Conservation (phyloP, 1,140 invertebrate genomes). For the Colletes gigas region DNA sequence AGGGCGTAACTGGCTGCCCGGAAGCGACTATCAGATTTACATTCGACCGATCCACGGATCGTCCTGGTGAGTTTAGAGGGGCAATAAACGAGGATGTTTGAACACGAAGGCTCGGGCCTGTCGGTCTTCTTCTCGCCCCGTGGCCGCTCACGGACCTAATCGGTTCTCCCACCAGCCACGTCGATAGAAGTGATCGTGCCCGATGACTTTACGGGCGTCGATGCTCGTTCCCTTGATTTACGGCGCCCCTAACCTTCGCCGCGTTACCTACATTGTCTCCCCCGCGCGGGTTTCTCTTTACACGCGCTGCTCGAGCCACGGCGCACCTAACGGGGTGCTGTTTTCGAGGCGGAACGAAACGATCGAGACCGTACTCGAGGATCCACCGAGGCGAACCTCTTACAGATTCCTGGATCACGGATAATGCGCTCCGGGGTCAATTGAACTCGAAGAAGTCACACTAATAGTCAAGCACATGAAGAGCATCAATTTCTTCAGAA, state of each 20-base stretch:
- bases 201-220: slow-evolving; percentile 77
- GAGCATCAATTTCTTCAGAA: too few relatives aligned
- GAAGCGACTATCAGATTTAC: slow-evolving; percentile 39
- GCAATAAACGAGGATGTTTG: slow-evolving; percentile 42
- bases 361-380: slow-evolving; percentile 18
- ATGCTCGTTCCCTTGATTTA: slow-evolving; percentile 78
- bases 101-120: slow-evolving; percentile 33
- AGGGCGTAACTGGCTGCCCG: not conserved
- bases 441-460: too few relatives aligned
- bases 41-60: slow-evolving; percentile 28
- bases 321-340: slow-evolving; percentile 47
- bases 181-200: slow-evolving; percentile 69
- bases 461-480: too few relatives aligned
- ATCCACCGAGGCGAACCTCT: not conserved
- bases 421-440: too few relatives aligned
- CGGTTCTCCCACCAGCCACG: slow-evolving; percentile 53
- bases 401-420: not conserved
- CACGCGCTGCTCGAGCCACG: slow-evolving; percentile 46
- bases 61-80: slow-evolving; percentile 24
- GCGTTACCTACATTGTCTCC: slow-evolving; percentile 72
- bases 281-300: slow-evolving; percentile 58
- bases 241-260: slow-evolving; percentile 74
- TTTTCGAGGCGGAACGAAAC: slow-evolving; percentile 17
- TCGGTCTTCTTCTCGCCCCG: slow-evolving; percentile 30
- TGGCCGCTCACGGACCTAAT: slow-evolving; percentile 55